phyloP scores from a whole-genome alignment of 1,140 invertebrate genomes.

The Charaxes varanes region DNA sequence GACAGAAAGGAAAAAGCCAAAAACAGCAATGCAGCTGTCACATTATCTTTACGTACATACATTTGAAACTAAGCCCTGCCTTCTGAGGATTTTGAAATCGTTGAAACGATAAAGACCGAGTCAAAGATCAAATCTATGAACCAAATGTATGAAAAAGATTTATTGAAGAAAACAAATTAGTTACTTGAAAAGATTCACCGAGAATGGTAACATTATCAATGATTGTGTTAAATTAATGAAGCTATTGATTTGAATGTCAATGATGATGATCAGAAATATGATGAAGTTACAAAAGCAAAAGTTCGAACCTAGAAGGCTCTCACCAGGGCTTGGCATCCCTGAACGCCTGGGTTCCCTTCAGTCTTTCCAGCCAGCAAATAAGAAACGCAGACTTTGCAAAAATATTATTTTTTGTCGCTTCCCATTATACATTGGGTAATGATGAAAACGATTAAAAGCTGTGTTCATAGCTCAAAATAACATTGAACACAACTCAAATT shows the following conservation, averaged over 20 bases:
- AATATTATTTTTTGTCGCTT: conserved; percentile 59
- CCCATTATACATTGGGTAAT: conserved; percentile 29
- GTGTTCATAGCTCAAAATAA: conserved; percentile 12
- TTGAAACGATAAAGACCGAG: conserved; percentile 30
- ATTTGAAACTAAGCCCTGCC: conserved; percentile 59
- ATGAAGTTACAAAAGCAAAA: conserved; percentile 65
- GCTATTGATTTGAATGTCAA: conserved; percentile 24
- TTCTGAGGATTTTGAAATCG: conserved; percentile 58
- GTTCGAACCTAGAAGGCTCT: conserved; percentile 72
- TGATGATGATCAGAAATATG: conserved; percentile 45
- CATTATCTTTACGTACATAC: conserved; percentile 25
- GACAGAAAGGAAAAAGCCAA: conserved; percentile 66
- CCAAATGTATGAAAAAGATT: conserved; percentile 31
- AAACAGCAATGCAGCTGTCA: conserved; percentile 49
- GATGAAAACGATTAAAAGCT: conserved; percentile 13
- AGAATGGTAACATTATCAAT: conserved; percentile 23
- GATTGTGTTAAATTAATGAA: conserved; percentile 24
- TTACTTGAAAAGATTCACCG: conserved; percentile 27
- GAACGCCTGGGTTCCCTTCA: conserved; percentile 73
- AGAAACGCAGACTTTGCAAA: conserved; percentile 72
- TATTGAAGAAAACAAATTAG: conserved; percentile 28
- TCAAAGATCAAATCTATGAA: conserved; percentile 32
- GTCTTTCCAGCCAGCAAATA: conserved; percentile 72
- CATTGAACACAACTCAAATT: conserved; percentile 25
- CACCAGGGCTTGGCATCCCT: conserved; percentile 75